Base-by-base conservation (phyloP, 2,888 invertebrate species). In the Phalangium opilio region DNA sequence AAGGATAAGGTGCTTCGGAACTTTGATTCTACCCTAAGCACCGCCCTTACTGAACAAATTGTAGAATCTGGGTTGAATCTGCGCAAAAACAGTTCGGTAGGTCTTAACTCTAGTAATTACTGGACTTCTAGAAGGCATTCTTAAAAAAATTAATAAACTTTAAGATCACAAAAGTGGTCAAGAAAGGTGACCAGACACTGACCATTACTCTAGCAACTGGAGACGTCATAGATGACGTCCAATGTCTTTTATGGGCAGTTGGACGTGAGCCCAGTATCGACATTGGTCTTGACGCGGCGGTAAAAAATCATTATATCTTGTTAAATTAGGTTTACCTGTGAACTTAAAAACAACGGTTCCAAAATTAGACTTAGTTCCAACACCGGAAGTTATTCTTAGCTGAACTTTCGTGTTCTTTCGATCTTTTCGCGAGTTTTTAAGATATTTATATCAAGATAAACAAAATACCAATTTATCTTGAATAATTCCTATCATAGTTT, bases 211-310 rank as follows among this genome's bases (percentile, higher is more conserved):
- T 69, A 15, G 63, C 55, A 32, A 58, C 57, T n/a, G 68, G 66
- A 15, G 52, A 51, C 2, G 54, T 60, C 18, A 56, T 66, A 3
- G 57, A 60, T 1, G 63, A 62, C 44, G 70, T 71, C 2, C 60
- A 68, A 50, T 67, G 67, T 48, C 59, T 73, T 1, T 61, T 73
- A 21, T 73, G 71, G 70, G 71, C 72, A 7, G 63, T 73, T 45
- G 73, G 73, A 4, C 59, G 73, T 12, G 50, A 56, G 8, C 70
- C 73, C 7, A 63, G 64, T 49, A 63, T 64, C 2, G 60, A 66
- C 18, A 58, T 68, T 18, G 65, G 64, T 21, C 57, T 73, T 33
- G 65, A 68, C 5, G 59, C 63, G 45, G 60, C 64, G 44, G 65
- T 67, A 55, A 57, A 7, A 7, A 27, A 27, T 27, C 8, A 27